A percentile compares a stretch with the other conserved stretches of the same genome.
Conservation (phyloP, 2,797 vertebrate species). For the Dermochelys coriacea region DNA sequence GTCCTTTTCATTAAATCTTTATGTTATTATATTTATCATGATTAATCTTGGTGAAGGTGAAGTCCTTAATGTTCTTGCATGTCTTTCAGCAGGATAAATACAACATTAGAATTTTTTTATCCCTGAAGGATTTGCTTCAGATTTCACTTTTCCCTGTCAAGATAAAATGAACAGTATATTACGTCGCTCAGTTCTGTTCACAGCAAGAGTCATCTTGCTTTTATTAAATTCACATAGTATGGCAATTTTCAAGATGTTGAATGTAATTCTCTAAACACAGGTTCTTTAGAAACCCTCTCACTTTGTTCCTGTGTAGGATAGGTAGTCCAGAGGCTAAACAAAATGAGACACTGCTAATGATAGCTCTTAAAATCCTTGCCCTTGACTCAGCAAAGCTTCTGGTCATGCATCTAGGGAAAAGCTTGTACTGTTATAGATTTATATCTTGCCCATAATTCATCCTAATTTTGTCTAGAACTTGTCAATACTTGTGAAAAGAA, state of each 20-base stretch:
- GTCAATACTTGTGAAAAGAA: not conserved
- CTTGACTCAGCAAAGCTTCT: conserved; percentile 32
- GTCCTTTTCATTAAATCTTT: too few relatives aligned
- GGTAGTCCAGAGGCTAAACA: too few relatives aligned
- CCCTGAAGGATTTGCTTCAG: too few relatives aligned
- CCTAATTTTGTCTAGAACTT: not conserved
- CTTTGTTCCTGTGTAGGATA: too few relatives aligned
- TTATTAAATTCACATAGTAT: not conserved
- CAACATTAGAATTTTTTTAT: too few relatives aligned
- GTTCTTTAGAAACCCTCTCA: not conserved
- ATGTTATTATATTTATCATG: too few relatives aligned
- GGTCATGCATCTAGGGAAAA: conserved; percentile 53
- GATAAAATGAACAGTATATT: not conserved
- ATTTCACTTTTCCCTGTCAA: not conserved
- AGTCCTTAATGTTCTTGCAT: not conserved
- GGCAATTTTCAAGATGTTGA: not conserved
- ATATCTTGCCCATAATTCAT: not conserved
- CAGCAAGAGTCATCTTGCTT: not conserved
- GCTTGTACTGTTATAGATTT: conserved; percentile 43
- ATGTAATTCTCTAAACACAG: not conserved
- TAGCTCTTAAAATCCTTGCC: conserved; percentile 40
- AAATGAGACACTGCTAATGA: conserved; percentile 39
- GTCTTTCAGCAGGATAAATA: not conserved
- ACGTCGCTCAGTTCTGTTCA: not conserved
- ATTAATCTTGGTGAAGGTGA: too few relatives aligned